phyloP scores from a whole-genome alignment of 1,140 invertebrate genomes.

The Formica selysi region DNA sequence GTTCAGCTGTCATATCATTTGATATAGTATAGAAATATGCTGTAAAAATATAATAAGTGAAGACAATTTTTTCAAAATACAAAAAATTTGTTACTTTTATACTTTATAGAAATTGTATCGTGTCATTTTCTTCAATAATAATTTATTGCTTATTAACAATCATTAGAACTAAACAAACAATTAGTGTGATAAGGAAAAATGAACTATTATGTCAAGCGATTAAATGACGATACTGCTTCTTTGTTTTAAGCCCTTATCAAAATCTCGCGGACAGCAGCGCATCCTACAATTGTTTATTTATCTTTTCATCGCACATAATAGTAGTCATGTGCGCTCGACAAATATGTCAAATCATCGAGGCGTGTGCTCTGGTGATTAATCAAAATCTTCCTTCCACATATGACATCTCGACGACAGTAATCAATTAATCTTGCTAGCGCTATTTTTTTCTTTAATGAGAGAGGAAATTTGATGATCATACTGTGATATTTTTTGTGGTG shows the following conservation, averaged over 20 bases:
- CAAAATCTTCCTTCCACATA: constrained; percentile 30
- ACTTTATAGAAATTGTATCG: not conserved
- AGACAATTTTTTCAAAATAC: no score
- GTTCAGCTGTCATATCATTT: no score
- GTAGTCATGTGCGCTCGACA: not conserved
- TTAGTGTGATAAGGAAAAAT: constrained; percentile 1
- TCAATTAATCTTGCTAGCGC: constrained; percentile 34
- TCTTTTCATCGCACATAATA: not conserved
- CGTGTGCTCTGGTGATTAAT: constrained; percentile 26
- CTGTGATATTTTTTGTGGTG: not conserved
- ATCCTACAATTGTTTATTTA: constrained; percentile 30
- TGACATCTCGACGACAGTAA: constrained; percentile 11
- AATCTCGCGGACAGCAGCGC: constrained; percentile 1
- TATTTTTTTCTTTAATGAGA: constrained; percentile 1
- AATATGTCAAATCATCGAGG: constrained; percentile 36
- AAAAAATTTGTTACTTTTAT: not conserved
- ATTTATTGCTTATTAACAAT: no score
- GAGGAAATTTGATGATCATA: not conserved
- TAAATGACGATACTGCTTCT: constrained; percentile 1
- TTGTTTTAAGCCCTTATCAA: constrained; percentile 17
- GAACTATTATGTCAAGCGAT: not conserved
- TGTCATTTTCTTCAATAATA: not conserved
- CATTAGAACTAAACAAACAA: not conserved
- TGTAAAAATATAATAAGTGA: no score
- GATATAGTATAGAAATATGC: no score